Evolutionary conservation across 2,797 vertebrate genomes (phyloP).

Genomic region (Graptemys geographica): DNA sequence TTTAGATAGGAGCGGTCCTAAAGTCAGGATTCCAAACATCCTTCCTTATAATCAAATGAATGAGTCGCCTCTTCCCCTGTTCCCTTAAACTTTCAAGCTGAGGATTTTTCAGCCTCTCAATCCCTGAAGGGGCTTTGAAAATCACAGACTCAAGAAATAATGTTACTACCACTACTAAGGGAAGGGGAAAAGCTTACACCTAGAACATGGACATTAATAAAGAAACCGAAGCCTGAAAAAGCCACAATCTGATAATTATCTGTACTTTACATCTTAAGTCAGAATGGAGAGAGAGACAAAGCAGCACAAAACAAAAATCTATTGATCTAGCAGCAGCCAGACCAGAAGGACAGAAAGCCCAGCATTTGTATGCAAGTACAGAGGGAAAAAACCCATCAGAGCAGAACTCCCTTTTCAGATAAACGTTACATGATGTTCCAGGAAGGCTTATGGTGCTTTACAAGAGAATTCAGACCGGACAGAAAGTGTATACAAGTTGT

Average conservation of each 20-base stretch:
- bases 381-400: slow-evolving; percentile 17
- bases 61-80: background rate
- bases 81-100: background rate
- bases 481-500: background rate
- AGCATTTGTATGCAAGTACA: slow-evolving; percentile 18
- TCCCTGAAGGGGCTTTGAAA: background rate
- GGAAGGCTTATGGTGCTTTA: background rate
- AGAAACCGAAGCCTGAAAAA: slow-evolving; percentile 17
- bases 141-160: background rate
- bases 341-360: slow-evolving; percentile 28
- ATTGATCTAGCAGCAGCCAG: background rate
- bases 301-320: background rate
- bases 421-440: background rate
- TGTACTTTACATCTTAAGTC: background rate
- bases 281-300: background rate
- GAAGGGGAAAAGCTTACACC: background rate
- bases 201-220: background rate
- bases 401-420: background rate
- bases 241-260: background rate
- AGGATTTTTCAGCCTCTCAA: background rate
- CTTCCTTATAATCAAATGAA: slow-evolving; percentile 18
- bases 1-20: background rate
- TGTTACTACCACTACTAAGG: background rate
- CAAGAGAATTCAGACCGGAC: slow-evolving; percentile 17
- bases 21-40: background rate